These are phyloP conservation scores for Eptatretus atami DNA, from an alignment of 2,797 vertebrate species.

Conservation along the genomic window DNA sequence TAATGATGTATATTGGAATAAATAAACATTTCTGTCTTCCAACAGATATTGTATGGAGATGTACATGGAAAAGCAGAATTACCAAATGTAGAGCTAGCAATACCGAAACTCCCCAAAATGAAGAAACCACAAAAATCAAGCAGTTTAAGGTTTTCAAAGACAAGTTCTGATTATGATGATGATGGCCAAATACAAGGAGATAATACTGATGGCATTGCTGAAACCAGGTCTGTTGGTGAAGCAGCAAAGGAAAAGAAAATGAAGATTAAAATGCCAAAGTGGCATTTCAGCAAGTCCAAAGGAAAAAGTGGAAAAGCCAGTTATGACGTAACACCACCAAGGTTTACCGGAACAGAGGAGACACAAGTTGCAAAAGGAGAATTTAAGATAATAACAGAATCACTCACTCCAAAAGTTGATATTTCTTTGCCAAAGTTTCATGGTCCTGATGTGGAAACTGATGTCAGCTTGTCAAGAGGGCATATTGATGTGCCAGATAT, in stretches of 20 bases:
- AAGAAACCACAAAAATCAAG: constrained; percentile 4
- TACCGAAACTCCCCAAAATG: constrained; percentile 3
- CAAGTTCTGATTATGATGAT: constrained; percentile 3
- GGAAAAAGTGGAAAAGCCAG: constrained; percentile 4
- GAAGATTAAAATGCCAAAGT: constrained; percentile 1
- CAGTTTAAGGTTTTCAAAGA: constrained; percentile 1
- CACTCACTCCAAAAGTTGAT: no score
- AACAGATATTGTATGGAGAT: no score
- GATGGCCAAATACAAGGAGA: not conserved
- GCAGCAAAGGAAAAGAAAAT: constrained; percentile 1
- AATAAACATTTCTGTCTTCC: no score
- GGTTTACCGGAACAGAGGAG: not conserved
- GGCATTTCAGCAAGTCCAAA: constrained; percentile 1
- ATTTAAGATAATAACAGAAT: not conserved
- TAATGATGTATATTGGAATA: no score
- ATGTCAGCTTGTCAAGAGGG: no score
- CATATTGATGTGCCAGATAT: no score
- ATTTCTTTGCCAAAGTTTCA: no score
- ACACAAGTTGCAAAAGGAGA: not conserved
- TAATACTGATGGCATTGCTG: not conserved
- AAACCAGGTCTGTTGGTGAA: not conserved
- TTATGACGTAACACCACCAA: constrained; percentile 4
- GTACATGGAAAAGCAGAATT: not conserved
- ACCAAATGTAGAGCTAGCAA: not conserved
- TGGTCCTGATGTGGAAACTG: no score